Base-by-base conservation (phyloP, 2,113 vertebrate genomes). In the Perca fluviatilis region DNA sequence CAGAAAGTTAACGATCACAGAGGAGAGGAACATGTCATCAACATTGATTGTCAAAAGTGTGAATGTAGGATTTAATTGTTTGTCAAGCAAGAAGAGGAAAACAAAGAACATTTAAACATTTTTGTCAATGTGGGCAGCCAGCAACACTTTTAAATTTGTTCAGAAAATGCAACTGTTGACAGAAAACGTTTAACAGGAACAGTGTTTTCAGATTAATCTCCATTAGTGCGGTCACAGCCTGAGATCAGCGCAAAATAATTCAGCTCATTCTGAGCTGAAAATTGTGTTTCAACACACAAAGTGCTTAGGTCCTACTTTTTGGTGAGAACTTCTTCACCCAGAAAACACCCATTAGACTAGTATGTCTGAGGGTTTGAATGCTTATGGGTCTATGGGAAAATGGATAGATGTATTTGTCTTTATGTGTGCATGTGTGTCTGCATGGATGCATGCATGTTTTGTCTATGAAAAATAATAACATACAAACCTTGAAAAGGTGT, bases 201-300 rank as follows among this genome's bases (percentile, higher is more conserved):
- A 12, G 16, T 18, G 15, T 19, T 49, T 69, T 75, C 56, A 74
- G 27, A 66, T 66, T 51, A 30, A 74, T 79, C 57, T 82, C 56
- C 36, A 63, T 71, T 47, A 73, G 53, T 40, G 10, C 23, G 49
- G 40, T 68, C 74, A 19, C 18, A n/a, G 40, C 30, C 74, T 79
- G 68, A 82, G 57, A 79, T 75, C 70, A 75, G 75, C 64, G 71
- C 61, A 60, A 54, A 57, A 36, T 13, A 74, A 40, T n/a, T 23
- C 6, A 0, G 6, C 18, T 36, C 18, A 53, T 33, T 43, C 40
- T 25, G 19, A 46, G 64, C 64, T 79, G 30, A 13, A 79, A 54
- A 47, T 71, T 60, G 15, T 2, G 25, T 78, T 74, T 58, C 53
- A 70, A 46, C 51, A 30, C n/a, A 16, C 25, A 69, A 74, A 79